Base-by-base conservation (phyloP, 2,797 vertebrate species). In the Coregonus suidteri region DNA sequence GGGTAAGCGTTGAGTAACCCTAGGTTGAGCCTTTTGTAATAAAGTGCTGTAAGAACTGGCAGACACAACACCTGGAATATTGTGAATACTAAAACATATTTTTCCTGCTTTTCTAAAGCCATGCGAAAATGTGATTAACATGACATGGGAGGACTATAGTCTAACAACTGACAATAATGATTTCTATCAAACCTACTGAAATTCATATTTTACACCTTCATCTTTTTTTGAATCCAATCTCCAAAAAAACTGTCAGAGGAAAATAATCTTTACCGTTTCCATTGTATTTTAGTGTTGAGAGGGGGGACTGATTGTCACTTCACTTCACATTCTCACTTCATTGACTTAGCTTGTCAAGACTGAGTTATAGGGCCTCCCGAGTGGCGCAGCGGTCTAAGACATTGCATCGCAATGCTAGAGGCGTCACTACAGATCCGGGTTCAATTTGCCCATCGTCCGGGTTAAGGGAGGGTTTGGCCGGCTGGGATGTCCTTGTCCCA, bases 81-180 rank as follows among this genome's bases (percentile, higher is more conserved):
- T 34, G 2, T 34, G 31, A 2, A 34, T 34, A 34, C 31, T 34
- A 34, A 34, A 34, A 34, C 31, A 34, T 34, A 34, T 3, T 34
- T 34, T 25, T 25, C 25, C 25, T 25, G 25, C 25, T 25, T 25
- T 25, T 25, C 25, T 25, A 37, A 37, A 37, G 37, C 37, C 37
- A 37, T 37, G 37, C 6, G 37, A 41, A 41, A 41, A 41, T 41
- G 37, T 41, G 37, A 62, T n/a, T 62, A 20, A 25, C n/a, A 62
- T 62, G 15, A 54, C 13, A 54, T 54, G n/a, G 59, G 1, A 62
- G 59, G 59, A n/a, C 59, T 20, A 25, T 62, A 20, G 7, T 6
- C 59, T 62, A 62, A 62, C 59, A 62, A 62, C n/a, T 62, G 59
- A 62, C 59, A 11, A 9, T 62, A 62, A 62, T n/a, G n/a, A 62